Base-by-base conservation (phyloP, 2,113 vertebrate species). In the Ictalurus furcatus region DNA sequence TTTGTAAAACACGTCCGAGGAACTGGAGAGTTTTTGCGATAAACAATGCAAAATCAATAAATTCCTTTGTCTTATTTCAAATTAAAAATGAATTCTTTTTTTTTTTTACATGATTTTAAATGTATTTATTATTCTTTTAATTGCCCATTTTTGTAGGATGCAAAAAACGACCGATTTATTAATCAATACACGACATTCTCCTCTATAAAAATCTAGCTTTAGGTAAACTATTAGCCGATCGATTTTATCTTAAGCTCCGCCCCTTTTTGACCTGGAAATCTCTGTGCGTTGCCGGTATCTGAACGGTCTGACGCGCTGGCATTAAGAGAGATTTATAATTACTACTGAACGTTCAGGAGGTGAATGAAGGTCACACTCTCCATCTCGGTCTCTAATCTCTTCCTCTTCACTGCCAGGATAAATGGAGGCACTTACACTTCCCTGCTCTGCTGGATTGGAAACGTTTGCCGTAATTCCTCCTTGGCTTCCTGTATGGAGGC, bases 331-430 rank as follows among this genome's bases (percentile, higher is more conserved):
- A 21, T 82, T 61, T 34, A 61, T 23, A 83, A 81, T 56, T 56
- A 19, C 2, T 16, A 7, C 44, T 14, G 76, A n/a, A 28, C 12
- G 6, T 52, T 56, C 5, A 30, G 30, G n/a, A 82, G 54, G 80
- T 59, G 30, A 82, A 82, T 59, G 30, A 82, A 82, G 80, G 54
- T 82, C 80, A 82, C 54, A 0, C 52, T 56, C 52, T 81, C 78
- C 28, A 82, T 82, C 16, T 82, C n/a, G 21, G 54, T 2, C 54
- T 73, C 23, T 54, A 54, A 56, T 73, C 84, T 37, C 5, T 52
- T 73, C 19, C 5, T 85, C 19, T 34, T 56, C 48, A 25, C 67
- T 4, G 56, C 11, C 3, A 37, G 58, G 34, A 84, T 44, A 44
- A 63, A 63, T 23, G 59, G 23, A 63, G 25, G 25, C 48, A 52